Base-by-base conservation (phyloP, 2,888 invertebrate species). In the Himalopsyche anomala region DNA sequence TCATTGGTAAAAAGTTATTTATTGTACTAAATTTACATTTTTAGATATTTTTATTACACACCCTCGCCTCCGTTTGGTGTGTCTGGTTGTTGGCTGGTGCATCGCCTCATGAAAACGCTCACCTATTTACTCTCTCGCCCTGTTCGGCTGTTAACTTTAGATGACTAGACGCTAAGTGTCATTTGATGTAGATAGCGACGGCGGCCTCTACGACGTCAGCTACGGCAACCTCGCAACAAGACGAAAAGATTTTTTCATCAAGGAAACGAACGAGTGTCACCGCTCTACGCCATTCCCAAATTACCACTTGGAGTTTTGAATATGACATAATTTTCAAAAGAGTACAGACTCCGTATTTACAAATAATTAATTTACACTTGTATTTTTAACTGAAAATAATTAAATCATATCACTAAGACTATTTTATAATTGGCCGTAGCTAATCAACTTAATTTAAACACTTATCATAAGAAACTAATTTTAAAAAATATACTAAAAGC, bases 121-220 rank as follows among this genome's bases (percentile, higher is more conserved):
- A 51, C 83, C 86, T 69, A 80, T 84, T 87, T 86, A 84, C 62
- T 55, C 19, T 42, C 81, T 74, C 83, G 79, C 83, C 81, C 55
- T 19, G 80, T 80, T 42, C 42, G 80, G 42, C 80, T 51, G 82
- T 86, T 86, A 86, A 56, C 82, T 42, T 36, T 62, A 87, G 85
- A 85, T 80, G 85, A 69, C 45, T 80, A 80, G 55, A 84, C 82
- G 82, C 82, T 86, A 88, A 88, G 88, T 88, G 87, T 86, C 88
- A 88, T 88, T 88, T 88, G 88, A 88, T 87, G 88, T 87, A 88
- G 88, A 88, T 88, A 88, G 88, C 84, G 84, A 36, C 86, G 82
- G 54, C 80, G 81, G 80, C 51, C 38, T 74, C 74, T 36, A 74
- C 38, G 74, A 15, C 12, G 36, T 28, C 15, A 9, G 74, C 74